Evolutionary conservation across 2,797 vertebrate genomes (phyloP).

Genomic region (Centropyge bicolor): DNA sequence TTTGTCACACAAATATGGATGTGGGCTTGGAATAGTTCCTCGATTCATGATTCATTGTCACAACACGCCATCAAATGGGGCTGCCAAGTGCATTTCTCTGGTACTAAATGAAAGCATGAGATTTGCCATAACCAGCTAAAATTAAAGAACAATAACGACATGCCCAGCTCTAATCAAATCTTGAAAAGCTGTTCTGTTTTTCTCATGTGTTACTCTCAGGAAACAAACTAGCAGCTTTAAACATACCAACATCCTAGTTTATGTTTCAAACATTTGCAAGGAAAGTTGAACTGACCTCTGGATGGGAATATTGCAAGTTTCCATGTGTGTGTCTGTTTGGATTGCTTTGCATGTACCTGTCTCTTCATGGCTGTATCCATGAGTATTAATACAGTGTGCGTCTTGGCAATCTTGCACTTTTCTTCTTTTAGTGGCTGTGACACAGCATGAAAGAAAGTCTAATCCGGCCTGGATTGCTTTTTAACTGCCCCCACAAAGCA

Average conservation of each 20-base stretch:
- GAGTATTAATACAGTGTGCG: constrained; percentile 1
- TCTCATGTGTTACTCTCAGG: constrained; percentile 1
- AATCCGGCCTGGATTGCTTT: constrained; percentile 46
- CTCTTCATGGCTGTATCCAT: not conserved
- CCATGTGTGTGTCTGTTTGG: not conserved
- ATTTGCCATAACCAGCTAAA: constrained; percentile 42
- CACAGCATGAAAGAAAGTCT: constrained; percentile 52
- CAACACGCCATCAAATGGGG: too few species aligned
- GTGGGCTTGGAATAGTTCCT: too few species aligned
- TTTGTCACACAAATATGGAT: too few species aligned
- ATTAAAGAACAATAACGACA: constrained; percentile 12
- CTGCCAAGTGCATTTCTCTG: constrained; percentile 30
- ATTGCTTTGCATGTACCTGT: not conserved
- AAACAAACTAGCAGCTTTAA: not conserved
- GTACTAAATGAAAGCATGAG: constrained; percentile 29
- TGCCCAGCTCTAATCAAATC: constrained; percentile 16
- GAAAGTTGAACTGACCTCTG: not conserved
- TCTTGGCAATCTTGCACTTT: not conserved
- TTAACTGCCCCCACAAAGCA: constrained; percentile 52
- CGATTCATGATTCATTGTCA: too few species aligned
- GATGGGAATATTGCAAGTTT: too few species aligned
- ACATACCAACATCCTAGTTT: not conserved
- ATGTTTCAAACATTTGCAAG: not conserved
- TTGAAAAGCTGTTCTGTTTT: not conserved
- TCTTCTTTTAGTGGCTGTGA: constrained; percentile 30